Conservation (phyloP, 2,797 vertebrate species). For the Simalia tracyae region DNA sequence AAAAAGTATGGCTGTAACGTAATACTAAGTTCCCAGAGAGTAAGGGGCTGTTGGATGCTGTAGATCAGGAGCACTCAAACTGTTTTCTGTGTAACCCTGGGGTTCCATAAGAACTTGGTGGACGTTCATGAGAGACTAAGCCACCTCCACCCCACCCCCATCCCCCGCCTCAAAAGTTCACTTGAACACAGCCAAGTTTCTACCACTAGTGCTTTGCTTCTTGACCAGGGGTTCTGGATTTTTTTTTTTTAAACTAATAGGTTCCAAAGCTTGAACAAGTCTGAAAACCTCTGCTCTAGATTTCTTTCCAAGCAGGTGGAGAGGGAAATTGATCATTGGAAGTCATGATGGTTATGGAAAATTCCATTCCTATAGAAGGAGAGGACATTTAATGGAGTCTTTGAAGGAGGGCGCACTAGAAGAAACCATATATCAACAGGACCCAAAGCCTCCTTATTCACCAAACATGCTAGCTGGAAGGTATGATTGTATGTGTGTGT, state of each 20-base stretch:
- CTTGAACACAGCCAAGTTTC: background rate
- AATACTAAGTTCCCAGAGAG: background rate
- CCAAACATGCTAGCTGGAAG: background rate
- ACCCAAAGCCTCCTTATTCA: background rate
- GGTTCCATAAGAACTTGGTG: background rate
- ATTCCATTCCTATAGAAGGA: background rate
- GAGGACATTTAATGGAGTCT: background rate
- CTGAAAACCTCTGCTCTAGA: no score
- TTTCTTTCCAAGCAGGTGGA: background rate
- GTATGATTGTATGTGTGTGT: background rate
- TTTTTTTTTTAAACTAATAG: background rate
- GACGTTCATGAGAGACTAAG: background rate
- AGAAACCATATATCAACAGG: background rate
- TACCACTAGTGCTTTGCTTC: background rate
- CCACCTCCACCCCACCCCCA: background rate
- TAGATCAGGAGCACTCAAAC: background rate
- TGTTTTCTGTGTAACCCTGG: no score
- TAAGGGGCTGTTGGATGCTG: background rate
- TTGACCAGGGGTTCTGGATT: background rate
- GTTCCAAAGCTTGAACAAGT: background rate
- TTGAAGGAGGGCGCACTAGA: background rate
- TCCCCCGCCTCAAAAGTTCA: background rate
- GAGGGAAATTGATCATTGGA: no score
- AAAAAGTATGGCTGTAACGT: background rate
- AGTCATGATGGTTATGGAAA: background rate